Evolutionary conservation across 2,888 invertebrate species (phyloP).

Genomic region (Oscheius sp.): DNA sequence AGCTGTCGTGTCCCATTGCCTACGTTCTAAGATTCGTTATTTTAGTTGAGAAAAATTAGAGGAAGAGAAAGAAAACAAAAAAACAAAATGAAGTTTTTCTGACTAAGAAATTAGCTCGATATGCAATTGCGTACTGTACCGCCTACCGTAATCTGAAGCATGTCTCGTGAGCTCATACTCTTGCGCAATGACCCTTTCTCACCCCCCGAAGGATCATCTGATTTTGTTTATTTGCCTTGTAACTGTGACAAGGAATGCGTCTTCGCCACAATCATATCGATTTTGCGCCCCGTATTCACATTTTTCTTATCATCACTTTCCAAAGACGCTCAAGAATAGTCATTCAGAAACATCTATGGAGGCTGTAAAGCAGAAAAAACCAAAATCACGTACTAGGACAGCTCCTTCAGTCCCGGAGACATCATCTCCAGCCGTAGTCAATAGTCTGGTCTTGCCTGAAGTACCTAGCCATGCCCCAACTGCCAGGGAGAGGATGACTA

Average conservation of each 20-base stretch:
- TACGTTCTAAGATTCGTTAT: not conserved
- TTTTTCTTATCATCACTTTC: no score
- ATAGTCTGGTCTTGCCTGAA: conserved; percentile 28
- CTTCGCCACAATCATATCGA: no score
- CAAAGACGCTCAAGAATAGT: not conserved
- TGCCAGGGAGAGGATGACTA: not conserved
- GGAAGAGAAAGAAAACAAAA: not conserved
- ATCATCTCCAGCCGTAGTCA: conserved; percentile 13
- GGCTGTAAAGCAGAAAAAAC: conserved; percentile 24
- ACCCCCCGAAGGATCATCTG: no score
- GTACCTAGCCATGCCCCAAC: conserved; percentile 27
- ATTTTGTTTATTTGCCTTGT: no score
- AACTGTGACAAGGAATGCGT: no score
- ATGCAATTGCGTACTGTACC: not conserved
- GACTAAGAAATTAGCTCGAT: not conserved
- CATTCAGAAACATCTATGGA: conserved; percentile 4
- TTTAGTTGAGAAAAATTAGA: not conserved
- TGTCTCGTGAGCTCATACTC: not conserved
- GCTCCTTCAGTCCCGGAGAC: not conserved
- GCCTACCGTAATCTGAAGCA: not conserved
- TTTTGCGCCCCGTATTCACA: no score
- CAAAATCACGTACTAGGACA: conserved; percentile 12
- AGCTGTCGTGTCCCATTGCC: conserved; percentile 53
- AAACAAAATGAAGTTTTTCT: not conserved
- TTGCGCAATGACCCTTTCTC: no score